Base-by-base conservation (phyloP, 35 echinoderm and acorn worm genomes). In the Heliocidaris tuberculata region DNA sequence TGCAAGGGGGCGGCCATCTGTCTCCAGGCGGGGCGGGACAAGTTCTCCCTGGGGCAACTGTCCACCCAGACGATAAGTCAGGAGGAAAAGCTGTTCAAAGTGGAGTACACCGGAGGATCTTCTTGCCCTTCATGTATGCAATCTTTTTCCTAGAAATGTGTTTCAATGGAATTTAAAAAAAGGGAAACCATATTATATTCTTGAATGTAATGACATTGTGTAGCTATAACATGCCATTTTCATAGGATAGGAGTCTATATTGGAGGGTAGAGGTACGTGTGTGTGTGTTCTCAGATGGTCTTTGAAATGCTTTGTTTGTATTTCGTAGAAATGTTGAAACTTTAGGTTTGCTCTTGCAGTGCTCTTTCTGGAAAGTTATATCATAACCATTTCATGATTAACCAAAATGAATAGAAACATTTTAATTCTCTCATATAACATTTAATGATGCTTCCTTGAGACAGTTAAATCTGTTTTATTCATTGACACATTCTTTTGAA, bases 1-100 rank as follows among this genome's bases (percentile, higher is more conserved):
- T 99, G 98, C 86, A 31, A 92, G 19, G 94, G 94, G 92, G 94
- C 96, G 52, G 96, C 96, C 15, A 94, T 99, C 30, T 99, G 98
- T 60, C 93, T 95, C 10, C 88, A 96, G 31, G 94, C 90, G 2
- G 32, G 85, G 0, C 13, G n/a, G 0, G 48, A 88, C 17, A 32
- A 30, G 29, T 52, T 92, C 48, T 97, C 96, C 4, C 94, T 99
- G 8, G 98, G 98, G 13, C 52, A 54, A 13, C 2, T 85, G 19
- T 86, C 59, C 13, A 94, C 95, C 11, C 98, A 99, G 94, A 65
- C 92, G 30, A 96, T 99, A 61, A 94, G 85, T 7, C 96, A 95
- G 17, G 94, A 97, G 59, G 98, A 94, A 47, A 88, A 94, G 12
- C 90, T 94, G 4, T 50, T 99, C 52, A 97, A 94, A 95, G 87